phyloP scores from a whole-genome alignment of 2,888 invertebrate genomes.

The Monopis laevigella region DNA sequence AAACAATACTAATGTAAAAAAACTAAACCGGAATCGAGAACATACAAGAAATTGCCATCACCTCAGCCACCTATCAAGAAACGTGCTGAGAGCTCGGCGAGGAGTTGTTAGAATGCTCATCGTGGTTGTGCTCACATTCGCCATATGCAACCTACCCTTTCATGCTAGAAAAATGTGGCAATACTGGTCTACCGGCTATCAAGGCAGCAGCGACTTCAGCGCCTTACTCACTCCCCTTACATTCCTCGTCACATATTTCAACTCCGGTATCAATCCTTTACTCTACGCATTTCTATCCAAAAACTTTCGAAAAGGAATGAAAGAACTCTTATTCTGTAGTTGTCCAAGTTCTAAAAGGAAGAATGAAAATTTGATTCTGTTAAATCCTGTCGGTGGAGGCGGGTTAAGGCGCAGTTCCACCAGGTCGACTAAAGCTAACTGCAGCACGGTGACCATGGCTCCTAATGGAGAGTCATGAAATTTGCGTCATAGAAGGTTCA shows the following conservation, averaged over 20 bases:
- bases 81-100: slow-evolving; percentile 80
- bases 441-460: slow-evolving; percentile 62
- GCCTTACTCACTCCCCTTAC: slow-evolving; percentile 85
- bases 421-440: slow-evolving; percentile 61
- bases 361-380: slow-evolving; percentile 47
- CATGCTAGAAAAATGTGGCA: slow-evolving; percentile 91
- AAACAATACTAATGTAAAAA: slow-evolving; percentile 44
- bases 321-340: slow-evolving; percentile 77
- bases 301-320: slow-evolving; percentile 86
- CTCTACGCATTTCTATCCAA: slow-evolving; percentile 87
- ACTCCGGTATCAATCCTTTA: slow-evolving; percentile 90
- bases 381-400: slow-evolving; percentile 52
- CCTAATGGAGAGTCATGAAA: slow-evolving; percentile 62
- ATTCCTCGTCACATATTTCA: slow-evolving; percentile 87
- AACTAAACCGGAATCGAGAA: slow-evolving; percentile 42
- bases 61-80: slow-evolving; percentile 76
- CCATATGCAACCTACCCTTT: slow-evolving; percentile 88
- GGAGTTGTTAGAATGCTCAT: slow-evolving; percentile 91
- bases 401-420: slow-evolving; percentile 57
- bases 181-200: slow-evolving; percentile 78
- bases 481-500: slow-evolving; percentile 45
- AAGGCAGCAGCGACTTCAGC: slow-evolving; percentile 78
- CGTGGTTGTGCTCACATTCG: slow-evolving; percentile 88
- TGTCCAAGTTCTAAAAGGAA: slow-evolving; percentile 43
- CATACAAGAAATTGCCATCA: slow-evolving; percentile 64